Percentiles rank a stretch among this genome's conserved stretches.
phyloP scores from a whole-genome alignment of 1,140 invertebrate genomes.

The Cyrtorhinus lividipennis region DNA sequence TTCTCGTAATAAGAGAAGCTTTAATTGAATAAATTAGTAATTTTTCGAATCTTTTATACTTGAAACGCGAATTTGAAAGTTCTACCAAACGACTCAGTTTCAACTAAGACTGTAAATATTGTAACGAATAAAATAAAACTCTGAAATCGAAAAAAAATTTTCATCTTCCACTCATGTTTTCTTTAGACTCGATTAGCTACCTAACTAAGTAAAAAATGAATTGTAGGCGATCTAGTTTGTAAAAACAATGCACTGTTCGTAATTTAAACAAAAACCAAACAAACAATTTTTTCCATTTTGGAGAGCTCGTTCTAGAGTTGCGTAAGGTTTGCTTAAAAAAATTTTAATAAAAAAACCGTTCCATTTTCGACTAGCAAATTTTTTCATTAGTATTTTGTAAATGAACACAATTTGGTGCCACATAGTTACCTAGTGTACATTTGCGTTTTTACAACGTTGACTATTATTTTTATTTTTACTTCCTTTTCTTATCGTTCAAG shows the following conservation, averaged over 20 bases:
- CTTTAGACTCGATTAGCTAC: background rate
- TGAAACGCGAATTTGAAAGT: background rate
- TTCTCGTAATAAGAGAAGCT: too few relatives aligned
- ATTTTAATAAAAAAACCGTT: too few relatives aligned
- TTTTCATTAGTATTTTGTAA: background rate
- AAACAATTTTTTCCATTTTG: background rate
- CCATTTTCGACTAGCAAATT: background rate
- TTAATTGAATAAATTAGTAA: too few relatives aligned
- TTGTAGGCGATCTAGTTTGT: too few relatives aligned
- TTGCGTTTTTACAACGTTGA: too few relatives aligned
- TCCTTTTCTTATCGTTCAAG: too few relatives aligned
- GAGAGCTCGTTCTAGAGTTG: slow-evolving; percentile 4
- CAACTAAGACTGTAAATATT: slow-evolving; percentile 1
- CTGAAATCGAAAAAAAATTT: background rate
- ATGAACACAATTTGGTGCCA: background rate
- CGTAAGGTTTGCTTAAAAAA: too few relatives aligned
- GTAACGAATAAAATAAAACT: background rate
- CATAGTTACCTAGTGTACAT: background rate
- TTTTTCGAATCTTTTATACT: too few relatives aligned
- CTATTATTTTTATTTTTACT: too few relatives aligned
- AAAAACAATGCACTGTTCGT: too few relatives aligned
- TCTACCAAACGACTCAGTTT: background rate
- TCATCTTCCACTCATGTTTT: background rate
- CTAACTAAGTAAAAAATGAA: too few relatives aligned
- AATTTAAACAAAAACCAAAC: too few relatives aligned